Base-by-base conservation (phyloP, 2,797 vertebrate genomes). In the Danio kyathit region DNA sequence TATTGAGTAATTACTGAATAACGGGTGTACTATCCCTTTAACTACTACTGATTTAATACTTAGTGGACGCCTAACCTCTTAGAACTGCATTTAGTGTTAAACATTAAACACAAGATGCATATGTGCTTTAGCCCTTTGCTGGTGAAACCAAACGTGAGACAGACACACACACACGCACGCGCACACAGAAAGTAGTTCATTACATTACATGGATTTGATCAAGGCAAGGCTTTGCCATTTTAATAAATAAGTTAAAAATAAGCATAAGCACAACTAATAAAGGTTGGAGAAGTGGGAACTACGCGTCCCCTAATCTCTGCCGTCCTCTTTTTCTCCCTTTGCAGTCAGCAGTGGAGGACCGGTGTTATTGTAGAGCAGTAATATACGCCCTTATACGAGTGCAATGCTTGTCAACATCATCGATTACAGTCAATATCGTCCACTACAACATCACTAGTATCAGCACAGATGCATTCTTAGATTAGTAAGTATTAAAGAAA, bases 61-160 rank as follows among this genome's bases (percentile, higher is more conserved):
- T 7, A 14, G 38, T 38, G 16, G 9, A 88, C 89, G 86, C 84
- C n/a, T 76, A 67, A 78, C 84, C 60, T 70, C 89, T 89, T 91
- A 90, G 89, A 66, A 40, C 89, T 59, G 65, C 84, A 84, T 87
- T 86, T 88, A 89, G 86, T 83, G 81, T 86, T 40, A 81, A 56
- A 82, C 19, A 51, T 72, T 74, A 81, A 84, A 89, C 88, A 87
- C 88, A 91, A 84, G 85, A 89, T 86, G 89, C 89, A 86, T 80
- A 52, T 90, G 83, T 87, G 87, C 86, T 91, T 88, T 91, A 94
- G 94, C 93, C 92, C 93, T 94, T 93, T 89, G 88, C 88, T 89
- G 83, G 86, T 88, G 80, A 79, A 66, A 80, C 57, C 69, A 65
- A 81, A 72, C 72, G 44, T 48, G 38, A 81, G 49, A 49, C 29